These are phyloP conservation scores for Caenorhabditis japonica DNA, from an alignment of 2,888 invertebrate species.

Conservation along the genomic window DNA sequence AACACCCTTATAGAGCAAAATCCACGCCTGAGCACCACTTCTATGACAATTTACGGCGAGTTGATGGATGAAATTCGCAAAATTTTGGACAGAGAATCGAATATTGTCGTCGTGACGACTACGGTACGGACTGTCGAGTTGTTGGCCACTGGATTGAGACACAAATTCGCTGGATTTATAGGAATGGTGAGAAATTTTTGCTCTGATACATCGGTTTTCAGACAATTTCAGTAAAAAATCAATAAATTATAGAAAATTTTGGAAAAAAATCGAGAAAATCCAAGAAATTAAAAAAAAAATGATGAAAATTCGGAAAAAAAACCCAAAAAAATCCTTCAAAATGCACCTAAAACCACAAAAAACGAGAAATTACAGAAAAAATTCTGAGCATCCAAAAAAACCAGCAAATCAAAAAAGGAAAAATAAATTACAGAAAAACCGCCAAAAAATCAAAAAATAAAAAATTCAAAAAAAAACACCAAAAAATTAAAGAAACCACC, in stretches of 20 bases:
- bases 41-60: conserved; percentile 62
- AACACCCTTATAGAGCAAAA: conserved; percentile 54
- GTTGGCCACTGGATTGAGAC: conserved; percentile 88
- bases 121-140: conserved; percentile 87
- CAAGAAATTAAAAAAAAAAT: neutral
- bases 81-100: conserved; percentile 91
- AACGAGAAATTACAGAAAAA: no score
- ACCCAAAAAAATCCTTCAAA: no score
- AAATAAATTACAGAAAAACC: neutral
- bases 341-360: no score
- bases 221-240: no score
- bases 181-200: conserved; percentile 59
- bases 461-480: conserved; percentile 56
- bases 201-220: no score
- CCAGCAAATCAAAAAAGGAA: no score
- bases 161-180: conserved; percentile 89
- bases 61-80: conserved; percentile 60
- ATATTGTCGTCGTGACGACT: conserved; percentile 90
- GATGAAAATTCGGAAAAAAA: no score
- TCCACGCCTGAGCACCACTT: conserved; percentile 54
- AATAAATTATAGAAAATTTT: no score
- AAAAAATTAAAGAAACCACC: neutral
- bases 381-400: no score
- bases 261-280: no score
- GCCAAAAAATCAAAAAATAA: neutral